A percentile compares a stretch with the other conserved stretches of the same genome.
Conservation (phyloP, 2,888 invertebrate species). For the Agrochola circellaris region DNA sequence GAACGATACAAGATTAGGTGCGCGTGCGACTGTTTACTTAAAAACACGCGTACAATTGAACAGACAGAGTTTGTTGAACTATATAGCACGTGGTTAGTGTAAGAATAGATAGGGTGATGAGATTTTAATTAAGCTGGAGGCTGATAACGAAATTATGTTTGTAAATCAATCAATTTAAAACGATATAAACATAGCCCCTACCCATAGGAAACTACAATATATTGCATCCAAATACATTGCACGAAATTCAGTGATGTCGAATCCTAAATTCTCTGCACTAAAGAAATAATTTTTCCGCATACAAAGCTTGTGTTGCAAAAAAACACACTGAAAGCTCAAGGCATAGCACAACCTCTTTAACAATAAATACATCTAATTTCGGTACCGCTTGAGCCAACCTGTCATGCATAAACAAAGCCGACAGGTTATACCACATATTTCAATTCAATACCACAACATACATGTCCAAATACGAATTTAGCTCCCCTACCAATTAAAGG, state of each 20-base stretch:
- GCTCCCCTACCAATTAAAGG: constrained; percentile 54
- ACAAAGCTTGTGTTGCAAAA: background rate
- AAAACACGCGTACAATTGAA: constrained; percentile 56
- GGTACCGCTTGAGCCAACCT: constrained; percentile 24
- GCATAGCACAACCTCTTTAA: background rate
- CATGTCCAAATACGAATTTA: constrained; percentile 44
- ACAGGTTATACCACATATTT: constrained; percentile 53
- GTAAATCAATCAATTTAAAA: background rate
- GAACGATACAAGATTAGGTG: constrained; percentile 69
- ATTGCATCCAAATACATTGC: background rate
- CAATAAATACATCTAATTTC: constrained; percentile 18
- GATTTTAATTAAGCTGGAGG: background rate
- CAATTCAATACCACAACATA: constrained; percentile 34
- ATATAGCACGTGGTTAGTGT: constrained; percentile 36
- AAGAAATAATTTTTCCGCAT: background rate
- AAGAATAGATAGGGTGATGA: constrained; percentile 20
- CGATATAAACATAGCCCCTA: background rate
- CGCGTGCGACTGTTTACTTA: constrained; percentile 65
- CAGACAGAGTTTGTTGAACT: constrained; percentile 55
- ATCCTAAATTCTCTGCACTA: background rate
- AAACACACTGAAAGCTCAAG: background rate
- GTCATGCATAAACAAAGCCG: constrained; percentile 43
- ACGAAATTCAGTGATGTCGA: background rate
- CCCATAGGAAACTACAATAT: background rate
- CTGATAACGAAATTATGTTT: background rate